Evolutionary conservation across 2,888 invertebrate genomes (phyloP).

Genomic region (Drosophila subsilvestris): DNA sequence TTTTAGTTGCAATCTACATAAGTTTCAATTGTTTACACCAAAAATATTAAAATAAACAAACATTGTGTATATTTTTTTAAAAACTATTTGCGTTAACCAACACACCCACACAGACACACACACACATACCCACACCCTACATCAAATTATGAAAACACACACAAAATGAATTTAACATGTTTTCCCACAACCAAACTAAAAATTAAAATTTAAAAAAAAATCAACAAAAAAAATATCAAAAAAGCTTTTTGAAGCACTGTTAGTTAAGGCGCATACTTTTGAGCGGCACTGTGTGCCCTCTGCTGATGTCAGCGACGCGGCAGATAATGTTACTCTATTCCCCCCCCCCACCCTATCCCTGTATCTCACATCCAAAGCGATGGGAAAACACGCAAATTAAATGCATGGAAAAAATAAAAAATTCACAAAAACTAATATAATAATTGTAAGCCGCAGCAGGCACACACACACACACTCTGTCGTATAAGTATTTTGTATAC

Average conservation of each 20-base stretch:
- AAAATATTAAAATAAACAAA: slow-evolving; percentile 74
- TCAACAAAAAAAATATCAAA: slow-evolving; percentile 8
- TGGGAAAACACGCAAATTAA: slow-evolving; percentile 26
- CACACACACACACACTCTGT: slow-evolving; percentile 8
- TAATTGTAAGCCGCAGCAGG: slow-evolving; percentile 34
- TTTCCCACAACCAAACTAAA: slow-evolving; percentile 14
- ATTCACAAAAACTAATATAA: slow-evolving; percentile 26
- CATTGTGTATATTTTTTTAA: slow-evolving; percentile 66
- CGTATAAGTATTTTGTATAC: slow-evolving; percentile 20
- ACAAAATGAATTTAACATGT: slow-evolving; percentile 20
- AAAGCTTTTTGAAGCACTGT: slow-evolving; percentile 36
- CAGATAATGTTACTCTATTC: slow-evolving; percentile 62
- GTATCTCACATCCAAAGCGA: not conserved
- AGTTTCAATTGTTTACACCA: slow-evolving; percentile 76
- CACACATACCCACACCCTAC: slow-evolving; percentile 29
- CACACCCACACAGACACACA: slow-evolving; percentile 25
- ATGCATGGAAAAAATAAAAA: slow-evolving; percentile 28
- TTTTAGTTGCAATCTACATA: slow-evolving; percentile 66
- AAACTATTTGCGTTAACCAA: slow-evolving; percentile 58
- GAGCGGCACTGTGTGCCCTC: slow-evolving; percentile 65
- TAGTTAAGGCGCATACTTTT: slow-evolving; percentile 50
- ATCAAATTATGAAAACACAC: slow-evolving; percentile 11
- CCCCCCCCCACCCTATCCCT: not conserved
- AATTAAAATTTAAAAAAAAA: slow-evolving; percentile 13
- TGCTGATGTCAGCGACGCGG: slow-evolving; percentile 52